Base-by-base conservation (phyloP, 2,113 vertebrate genomes). In the Mobula birostris region DNA sequence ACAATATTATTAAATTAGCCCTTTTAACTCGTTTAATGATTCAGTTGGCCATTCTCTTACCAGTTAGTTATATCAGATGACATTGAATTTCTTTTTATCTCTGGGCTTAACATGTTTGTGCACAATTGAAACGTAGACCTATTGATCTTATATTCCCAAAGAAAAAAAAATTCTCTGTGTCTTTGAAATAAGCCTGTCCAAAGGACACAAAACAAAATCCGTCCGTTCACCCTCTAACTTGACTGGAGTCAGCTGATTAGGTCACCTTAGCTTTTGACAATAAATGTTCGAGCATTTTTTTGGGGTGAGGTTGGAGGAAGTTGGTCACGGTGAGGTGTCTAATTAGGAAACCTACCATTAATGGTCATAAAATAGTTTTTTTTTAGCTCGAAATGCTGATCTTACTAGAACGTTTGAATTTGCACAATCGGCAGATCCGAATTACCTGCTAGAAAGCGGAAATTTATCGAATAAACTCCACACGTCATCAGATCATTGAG, bases 361-460 rank as follows among this genome's bases (percentile, higher is more conserved):
- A 0, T 40, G 40, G 91, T 21, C 36, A 48, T 40, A 56, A 11
- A 93, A 93, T 74, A 48, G 74, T 29, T 29, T 11, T 93, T 29
- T 24, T 92, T 21, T 7, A 29, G 2, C 0, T 68, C 48, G 56
- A 93, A 93, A 76, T 19, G 36, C 36, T 48, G 66, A 92, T 19
- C n/a, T 48, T 40, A 36, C 32, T 19, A 17, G 82, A n/a, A 14
- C 17, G n/a, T n/a, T 48, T 17, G 58, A 88, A 88, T 66, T 68
- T 93, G 91, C 91, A 72, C 68, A 40, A 48, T 93, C 91, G 48
- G 32, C 36, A 70, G 9, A 91, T 90, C 15, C 61, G 29, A 1
- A 12, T 76, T 76, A 93, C 91, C 91, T 93, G 70, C 6, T 56
- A 93, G 36, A 72, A 93, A 93, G 70, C 91, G 91, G 91, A 93